Percentiles rank a stretch among this genome's conserved stretches.
These are phyloP conservation scores for Manduca sexta DNA, from an alignment of 1,140 invertebrate genomes.

Conservation along the genomic window DNA sequence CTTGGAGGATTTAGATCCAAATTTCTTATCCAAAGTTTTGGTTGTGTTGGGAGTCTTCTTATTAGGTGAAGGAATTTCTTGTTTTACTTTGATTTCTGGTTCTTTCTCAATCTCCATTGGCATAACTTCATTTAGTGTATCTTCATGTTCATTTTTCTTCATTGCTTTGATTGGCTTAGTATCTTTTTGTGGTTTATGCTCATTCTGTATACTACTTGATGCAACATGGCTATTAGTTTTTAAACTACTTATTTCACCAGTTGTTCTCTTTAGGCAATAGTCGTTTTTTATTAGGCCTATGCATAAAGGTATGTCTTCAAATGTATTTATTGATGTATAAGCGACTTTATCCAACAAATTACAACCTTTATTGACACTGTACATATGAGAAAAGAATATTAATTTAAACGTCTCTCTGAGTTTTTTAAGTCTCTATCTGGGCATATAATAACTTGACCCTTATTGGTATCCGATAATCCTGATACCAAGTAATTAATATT, in stretches of 20 bases:
- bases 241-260: constrained; percentile 40
- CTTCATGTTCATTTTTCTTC: constrained; percentile 7
- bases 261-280: constrained; percentile 36
- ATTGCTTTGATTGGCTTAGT: constrained; percentile 19
- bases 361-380: constrained; percentile 46
- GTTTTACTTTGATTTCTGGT: constrained; percentile 13
- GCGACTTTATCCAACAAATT: constrained; percentile 32
- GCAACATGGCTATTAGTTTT: constrained; percentile 38
- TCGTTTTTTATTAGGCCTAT: constrained; percentile 46
- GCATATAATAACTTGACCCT: constrained; percentile 39
- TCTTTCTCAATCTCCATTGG: constrained; percentile 4
- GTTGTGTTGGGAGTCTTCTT: constrained; percentile 14
- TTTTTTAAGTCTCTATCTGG: constrained; percentile 33
- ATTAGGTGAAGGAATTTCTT: constrained; percentile 26
- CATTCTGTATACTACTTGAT: constrained; percentile 17
- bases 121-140: constrained; percentile 4
- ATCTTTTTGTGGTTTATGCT: constrained; percentile 16
- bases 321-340: constrained; percentile 38
- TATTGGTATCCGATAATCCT: constrained; percentile 34
- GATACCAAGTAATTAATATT: constrained; percentile 50
- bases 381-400: constrained; percentile 55
- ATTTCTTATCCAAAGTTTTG: constrained; percentile 18
- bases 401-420: constrained; percentile 30
- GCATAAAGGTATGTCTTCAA: constrained; percentile 48
- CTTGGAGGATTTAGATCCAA: constrained; percentile 36